Percentiles rank a stretch among this genome's conserved stretches.
Conservation (phyloP, 2,888 invertebrate genomes). For the Agrotis clavis region DNA sequence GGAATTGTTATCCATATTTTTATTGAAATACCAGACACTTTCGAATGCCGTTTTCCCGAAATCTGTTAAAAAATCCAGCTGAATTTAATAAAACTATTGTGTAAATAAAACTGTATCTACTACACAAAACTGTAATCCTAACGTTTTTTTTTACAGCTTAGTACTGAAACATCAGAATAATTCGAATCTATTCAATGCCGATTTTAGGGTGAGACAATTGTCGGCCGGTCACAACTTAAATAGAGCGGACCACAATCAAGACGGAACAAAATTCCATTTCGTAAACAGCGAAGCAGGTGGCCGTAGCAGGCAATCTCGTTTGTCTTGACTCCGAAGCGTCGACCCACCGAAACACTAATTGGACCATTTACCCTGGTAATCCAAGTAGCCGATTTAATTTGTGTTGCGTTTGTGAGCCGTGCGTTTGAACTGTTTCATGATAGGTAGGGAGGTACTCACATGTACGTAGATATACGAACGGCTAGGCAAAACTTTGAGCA, state of each 20-base stretch:
- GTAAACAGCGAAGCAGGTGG: constrained; percentile 83
- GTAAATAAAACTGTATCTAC: neutral
- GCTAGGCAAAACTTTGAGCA: constrained; percentile 36
- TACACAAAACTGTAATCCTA: neutral
- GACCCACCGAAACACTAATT: constrained; percentile 86
- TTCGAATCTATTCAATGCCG: constrained; percentile 55
- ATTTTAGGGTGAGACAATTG: constrained; percentile 68
- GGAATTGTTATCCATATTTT: neutral
- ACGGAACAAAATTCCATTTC: constrained; percentile 75
- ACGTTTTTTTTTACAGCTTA: neutral
- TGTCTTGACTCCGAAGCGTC: constrained; percentile 79
- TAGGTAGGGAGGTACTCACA: neutral
- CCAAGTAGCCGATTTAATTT: constrained; percentile 87
- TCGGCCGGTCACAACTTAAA: constrained; percentile 69
- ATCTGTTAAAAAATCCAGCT: neutral
- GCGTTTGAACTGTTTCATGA: constrained; percentile 53
- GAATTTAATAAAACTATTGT: neutral
- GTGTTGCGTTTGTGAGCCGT: constrained; percentile 74
- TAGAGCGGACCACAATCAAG: constrained; percentile 77
- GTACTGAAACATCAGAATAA: constrained; percentile 37
- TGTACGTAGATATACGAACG: constrained; percentile 1
- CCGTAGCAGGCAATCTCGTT: constrained; percentile 84
- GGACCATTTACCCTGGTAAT: constrained; percentile 87
- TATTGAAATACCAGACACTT: neutral
- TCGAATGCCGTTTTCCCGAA: neutral